A percentile compares a stretch with the other conserved stretches of the same genome.
Evolutionary conservation across 2,113 vertebrate genomes (phyloP).

Genomic region (Hypomesus transpacificus): DNA sequence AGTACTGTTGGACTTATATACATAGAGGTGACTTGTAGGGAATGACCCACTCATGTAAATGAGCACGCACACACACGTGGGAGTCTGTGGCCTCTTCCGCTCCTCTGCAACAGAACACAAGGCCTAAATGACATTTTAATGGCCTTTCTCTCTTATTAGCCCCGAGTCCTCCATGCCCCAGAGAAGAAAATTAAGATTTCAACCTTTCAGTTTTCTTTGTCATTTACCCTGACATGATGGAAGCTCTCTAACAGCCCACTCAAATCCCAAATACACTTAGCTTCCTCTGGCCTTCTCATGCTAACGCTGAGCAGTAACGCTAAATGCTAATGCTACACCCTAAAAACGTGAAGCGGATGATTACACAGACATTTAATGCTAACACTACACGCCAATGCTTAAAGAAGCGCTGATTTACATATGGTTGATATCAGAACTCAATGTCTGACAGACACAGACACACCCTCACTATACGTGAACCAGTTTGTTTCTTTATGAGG

Average conservation of each 20-base stretch:
- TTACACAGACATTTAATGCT: background rate
- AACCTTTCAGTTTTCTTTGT: conserved; percentile 39
- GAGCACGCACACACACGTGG: conserved; percentile 12
- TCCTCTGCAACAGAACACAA: conserved; percentile 50
- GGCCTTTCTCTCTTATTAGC: conserved; percentile 58
- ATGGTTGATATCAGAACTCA: too few relatives aligned
- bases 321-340: background rate
- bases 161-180: conserved; percentile 24
- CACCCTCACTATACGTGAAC: too few relatives aligned
- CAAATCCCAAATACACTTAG: background rate
- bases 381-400: too few relatives aligned
- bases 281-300: background rate
- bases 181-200: conserved; percentile 48
- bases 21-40: conserved; percentile 53
- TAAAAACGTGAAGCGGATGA: background rate
- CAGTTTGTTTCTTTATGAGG: too few relatives aligned
- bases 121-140: conserved; percentile 69
- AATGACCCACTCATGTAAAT: conserved; percentile 52
- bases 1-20: too few relatives aligned
- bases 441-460: too few relatives aligned
- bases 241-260: conserved; percentile 16
- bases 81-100: conserved; percentile 46
- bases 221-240: conserved; percentile 41
- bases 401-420: too few relatives aligned
- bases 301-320: background rate